Conservation (phyloP, 2,797 vertebrate genomes). For the Paratrypauchen microcephalus region DNA sequence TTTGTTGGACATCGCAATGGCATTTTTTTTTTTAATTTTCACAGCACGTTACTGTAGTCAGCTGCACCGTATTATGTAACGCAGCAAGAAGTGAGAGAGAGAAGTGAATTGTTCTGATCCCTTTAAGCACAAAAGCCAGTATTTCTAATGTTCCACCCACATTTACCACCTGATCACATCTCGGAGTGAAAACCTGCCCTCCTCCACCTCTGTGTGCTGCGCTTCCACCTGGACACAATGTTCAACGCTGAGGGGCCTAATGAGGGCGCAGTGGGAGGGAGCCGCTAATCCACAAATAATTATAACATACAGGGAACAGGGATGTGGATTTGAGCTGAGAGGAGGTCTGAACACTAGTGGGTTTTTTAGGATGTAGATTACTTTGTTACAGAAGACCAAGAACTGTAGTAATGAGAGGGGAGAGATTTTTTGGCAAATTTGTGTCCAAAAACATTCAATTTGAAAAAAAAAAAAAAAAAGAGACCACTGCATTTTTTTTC, state of each 20-base stretch:
- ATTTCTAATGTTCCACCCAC: slow-evolving; percentile 15
- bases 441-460: too few relatives aligned
- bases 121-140: slow-evolving; percentile 31
- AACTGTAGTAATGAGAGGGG: background rate
- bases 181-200: background rate
- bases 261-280: slow-evolving; percentile 9
- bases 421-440: background rate
- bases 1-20: background rate
- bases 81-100: slow-evolving; percentile 34
- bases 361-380: slow-evolving; percentile 2
- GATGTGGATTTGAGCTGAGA: slow-evolving; percentile 23
- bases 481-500: too few relatives aligned
- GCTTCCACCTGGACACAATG: background rate
- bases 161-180: background rate
- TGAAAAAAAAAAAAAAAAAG: too few relatives aligned
- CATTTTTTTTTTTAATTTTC: background rate
- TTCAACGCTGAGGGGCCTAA: background rate
- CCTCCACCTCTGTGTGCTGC: background rate
- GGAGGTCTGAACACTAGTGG: background rate
- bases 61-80: slow-evolving; percentile 48
- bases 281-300: slow-evolving; percentile 35
- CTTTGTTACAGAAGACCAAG: background rate
- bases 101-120: slow-evolving; percentile 45
- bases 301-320: slow-evolving; percentile 12
- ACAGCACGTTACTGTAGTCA: background rate